Conservation (phyloP, 2,888 invertebrate genomes). For the Eubasilissa splendida region DNA sequence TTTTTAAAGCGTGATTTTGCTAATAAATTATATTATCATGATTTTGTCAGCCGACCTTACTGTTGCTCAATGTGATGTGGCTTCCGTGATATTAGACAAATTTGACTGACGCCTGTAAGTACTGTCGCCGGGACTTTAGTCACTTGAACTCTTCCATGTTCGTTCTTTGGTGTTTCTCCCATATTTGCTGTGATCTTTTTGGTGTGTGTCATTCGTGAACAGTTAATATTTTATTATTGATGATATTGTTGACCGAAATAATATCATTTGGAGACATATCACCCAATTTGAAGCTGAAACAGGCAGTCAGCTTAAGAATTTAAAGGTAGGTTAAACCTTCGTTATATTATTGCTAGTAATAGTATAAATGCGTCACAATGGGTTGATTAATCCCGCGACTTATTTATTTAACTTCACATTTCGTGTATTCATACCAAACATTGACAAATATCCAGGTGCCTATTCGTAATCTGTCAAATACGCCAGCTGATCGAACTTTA, state of each 20-base stretch:
- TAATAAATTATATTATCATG: too few species aligned
- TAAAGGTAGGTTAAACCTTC: slow-evolving; percentile 73
- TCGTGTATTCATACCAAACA: slow-evolving; percentile 5
- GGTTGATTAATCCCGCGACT: slow-evolving; percentile 58
- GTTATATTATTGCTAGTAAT: slow-evolving; percentile 65
- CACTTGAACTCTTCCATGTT: slow-evolving; percentile 70
- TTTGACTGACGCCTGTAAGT: slow-evolving; percentile 56
- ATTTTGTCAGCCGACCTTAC: too few species aligned
- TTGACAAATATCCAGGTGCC: slow-evolving; percentile 26
- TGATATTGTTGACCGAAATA: slow-evolving; percentile 70
- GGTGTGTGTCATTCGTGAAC: slow-evolving; percentile 66
- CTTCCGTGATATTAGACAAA: slow-evolving; percentile 54
- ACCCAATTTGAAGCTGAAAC: slow-evolving; percentile 69
- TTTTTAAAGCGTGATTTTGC: too few species aligned
- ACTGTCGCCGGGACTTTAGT: slow-evolving; percentile 60
- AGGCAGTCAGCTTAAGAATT: slow-evolving; percentile 69
- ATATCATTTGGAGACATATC: slow-evolving; percentile 71
- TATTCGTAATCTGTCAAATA: slow-evolving; percentile 42
- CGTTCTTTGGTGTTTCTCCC: slow-evolving; percentile 73
- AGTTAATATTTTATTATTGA: slow-evolving; percentile 70
- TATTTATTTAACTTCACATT: slow-evolving; percentile 36
- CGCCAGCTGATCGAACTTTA: slow-evolving; percentile 46
- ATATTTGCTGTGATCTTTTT: slow-evolving; percentile 69
- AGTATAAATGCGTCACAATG: slow-evolving; percentile 74
- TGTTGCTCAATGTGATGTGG: slow-evolving; percentile 45